A percentile compares a stretch with the other conserved stretches of the same genome.
Evolutionary conservation across 2,797 vertebrate genomes (phyloP).

Genomic region (Pseudopleuronectes americanus): DNA sequence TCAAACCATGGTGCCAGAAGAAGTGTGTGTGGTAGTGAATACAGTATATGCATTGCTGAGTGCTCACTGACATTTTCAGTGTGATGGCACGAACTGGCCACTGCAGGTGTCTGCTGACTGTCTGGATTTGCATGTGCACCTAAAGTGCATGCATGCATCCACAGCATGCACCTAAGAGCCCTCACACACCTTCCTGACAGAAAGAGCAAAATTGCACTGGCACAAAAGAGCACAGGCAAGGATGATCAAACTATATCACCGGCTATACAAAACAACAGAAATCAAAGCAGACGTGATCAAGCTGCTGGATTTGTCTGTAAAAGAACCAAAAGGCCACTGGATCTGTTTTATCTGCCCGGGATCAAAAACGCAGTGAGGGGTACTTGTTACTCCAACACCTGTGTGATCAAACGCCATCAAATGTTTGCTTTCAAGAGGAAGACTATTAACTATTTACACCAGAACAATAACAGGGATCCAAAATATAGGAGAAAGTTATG

Average conservation of each 20-base stretch:
- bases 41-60: constrained; percentile 33
- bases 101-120: constrained; percentile 66
- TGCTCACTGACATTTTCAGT: constrained; percentile 31
- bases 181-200: constrained; percentile 13
- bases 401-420: constrained; percentile 61
- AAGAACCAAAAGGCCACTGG: constrained; percentile 19
- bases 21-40: constrained; percentile 20
- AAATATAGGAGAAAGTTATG: constrained; percentile 22
- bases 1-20: constrained; percentile 23
- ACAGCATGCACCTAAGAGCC: constrained; percentile 1
- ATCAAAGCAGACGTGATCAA: constrained; percentile 67
- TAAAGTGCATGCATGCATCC: constrained; percentile 39
- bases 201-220: not conserved
- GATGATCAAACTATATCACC: constrained; percentile 13
- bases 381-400: constrained; percentile 71
- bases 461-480: constrained; percentile 31
- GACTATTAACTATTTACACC: constrained; percentile 31
- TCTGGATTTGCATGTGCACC: constrained; percentile 57
- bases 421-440: constrained; percentile 23
- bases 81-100: constrained; percentile 44
- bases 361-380: constrained; percentile 55
- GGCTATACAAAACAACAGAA: constrained; percentile 26
- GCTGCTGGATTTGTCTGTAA: constrained; percentile 50
- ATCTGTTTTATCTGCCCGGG: constrained; percentile 50
- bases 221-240: not conserved